Base-by-base conservation (phyloP, 2,113 vertebrate genomes). In the Grammomys surdaster region DNA sequence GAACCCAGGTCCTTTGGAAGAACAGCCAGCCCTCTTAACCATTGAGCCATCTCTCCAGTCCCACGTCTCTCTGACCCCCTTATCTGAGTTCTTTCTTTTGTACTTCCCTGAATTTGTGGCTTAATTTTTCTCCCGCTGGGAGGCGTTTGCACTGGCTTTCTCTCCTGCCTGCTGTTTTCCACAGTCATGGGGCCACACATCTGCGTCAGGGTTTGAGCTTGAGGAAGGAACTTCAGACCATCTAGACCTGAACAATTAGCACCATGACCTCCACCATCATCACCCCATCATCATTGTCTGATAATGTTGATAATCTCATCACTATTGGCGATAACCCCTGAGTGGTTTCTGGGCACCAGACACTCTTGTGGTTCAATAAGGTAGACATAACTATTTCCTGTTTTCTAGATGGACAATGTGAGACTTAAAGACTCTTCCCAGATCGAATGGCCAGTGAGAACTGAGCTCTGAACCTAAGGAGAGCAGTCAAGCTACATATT, bases 351-450 rank as follows among this genome's bases (percentile, higher is more conserved):
- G 65, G 65, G 11, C 28, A 65, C 31, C 31, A 82, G 78, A 20
- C 16, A 51, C 7, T 43, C 40, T 67, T 0, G 0, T 28, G 80
- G 24, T 48, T 95, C 90, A 78, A 31, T 80, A 48, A 89, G 67
- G 28, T 9, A 17, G n/a, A 12, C 10, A 60, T 46, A 67, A 65
- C 89, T n/a, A 91, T 60, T 76, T 40, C 33, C 22, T 51, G 22
- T 54, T 89, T 87, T 63, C 82, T 26, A 88, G 48, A 43, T n/a
- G 40, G 77, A 72, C 60, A 91, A 28, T n/a, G 1, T 31, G 28
- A 93, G 56, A 36, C 92, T 91, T 40, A 91, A 54, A 92, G 78
- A 86, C 82, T 54, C 48, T 33, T n/a, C 72, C 60, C 69, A 67
- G 56, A 56, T 73, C 43, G 67, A 17, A 2, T 19, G 17, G 28